phyloP scores from a whole-genome alignment of 2,113 vertebrate species.

The Tetraodon nigroviridis region DNA sequence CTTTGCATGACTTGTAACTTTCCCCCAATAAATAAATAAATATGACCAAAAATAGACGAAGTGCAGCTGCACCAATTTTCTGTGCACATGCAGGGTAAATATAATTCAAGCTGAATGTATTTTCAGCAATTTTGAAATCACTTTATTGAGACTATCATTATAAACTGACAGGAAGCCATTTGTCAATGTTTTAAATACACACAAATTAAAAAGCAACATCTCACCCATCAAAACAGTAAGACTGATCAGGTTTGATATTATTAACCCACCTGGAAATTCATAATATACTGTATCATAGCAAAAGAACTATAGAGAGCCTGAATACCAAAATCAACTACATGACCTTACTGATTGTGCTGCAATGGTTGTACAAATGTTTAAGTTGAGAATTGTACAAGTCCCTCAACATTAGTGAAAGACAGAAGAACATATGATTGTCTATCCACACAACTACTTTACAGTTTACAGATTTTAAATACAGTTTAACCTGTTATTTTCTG shows the following conservation, averaged over 20 bases:
- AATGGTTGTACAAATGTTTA: conserved; percentile 25
- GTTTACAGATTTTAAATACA: too few species aligned
- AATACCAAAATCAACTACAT: not conserved
- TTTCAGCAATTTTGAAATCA: conserved; percentile 37
- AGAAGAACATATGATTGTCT: conserved; percentile 60
- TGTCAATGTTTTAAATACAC: conserved; percentile 54
- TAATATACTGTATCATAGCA: conserved; percentile 20
- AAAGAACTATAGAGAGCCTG: conserved; percentile 20
- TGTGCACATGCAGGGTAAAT: conserved; percentile 18
- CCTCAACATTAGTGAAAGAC: conserved; percentile 18
- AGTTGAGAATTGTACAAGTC: conserved; percentile 9
- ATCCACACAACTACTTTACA: conserved; percentile 25
- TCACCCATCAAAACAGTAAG: conserved; percentile 3
- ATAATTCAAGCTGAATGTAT: conserved; percentile 17
- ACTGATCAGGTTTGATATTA: conserved; percentile 1
- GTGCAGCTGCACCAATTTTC: not conserved
- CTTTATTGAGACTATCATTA: conserved; percentile 61
- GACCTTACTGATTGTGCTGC: conserved; percentile 10
- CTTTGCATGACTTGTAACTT: not conserved
- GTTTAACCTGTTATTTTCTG: too few species aligned
- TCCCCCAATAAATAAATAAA: not conserved
- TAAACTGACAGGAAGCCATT: conserved; percentile 46
- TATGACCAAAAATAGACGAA: not conserved
- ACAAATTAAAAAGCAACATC: conserved; percentile 6
- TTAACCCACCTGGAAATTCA: conserved; percentile 23